Conservation (phyloP, 2,797 vertebrate genomes). For the Phalloptychus januarius region DNA sequence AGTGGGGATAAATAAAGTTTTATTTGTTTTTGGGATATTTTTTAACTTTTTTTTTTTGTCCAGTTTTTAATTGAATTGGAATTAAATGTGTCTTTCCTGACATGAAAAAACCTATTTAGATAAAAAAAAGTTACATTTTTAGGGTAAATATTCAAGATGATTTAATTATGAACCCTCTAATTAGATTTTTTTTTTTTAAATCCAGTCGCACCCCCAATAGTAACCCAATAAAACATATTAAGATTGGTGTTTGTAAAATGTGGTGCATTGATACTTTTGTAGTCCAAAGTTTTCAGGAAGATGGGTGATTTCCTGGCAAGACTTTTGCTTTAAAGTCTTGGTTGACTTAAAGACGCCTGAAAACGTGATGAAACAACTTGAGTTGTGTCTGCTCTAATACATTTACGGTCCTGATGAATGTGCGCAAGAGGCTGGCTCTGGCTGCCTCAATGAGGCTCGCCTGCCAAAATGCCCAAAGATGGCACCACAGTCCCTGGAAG, state of each 20-base stretch:
- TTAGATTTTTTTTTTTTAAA: background rate
- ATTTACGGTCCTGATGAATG: background rate
- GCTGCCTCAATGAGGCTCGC: background rate
- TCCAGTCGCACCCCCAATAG: background rate
- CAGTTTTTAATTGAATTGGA: background rate
- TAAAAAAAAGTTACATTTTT: background rate
- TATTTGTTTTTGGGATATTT: too few relatives aligned
- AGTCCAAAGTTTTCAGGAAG: background rate
- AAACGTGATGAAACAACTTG: conserved; percentile 19
- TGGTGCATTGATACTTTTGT: background rate
- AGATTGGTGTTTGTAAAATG: background rate
- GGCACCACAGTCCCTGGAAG: conserved; percentile 37
- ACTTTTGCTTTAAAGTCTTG: conserved; percentile 17
- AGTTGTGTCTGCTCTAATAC: background rate
- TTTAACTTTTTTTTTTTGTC: background rate
- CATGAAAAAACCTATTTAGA: background rate
- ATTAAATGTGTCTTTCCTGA: background rate
- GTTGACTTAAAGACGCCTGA: conserved; percentile 19
- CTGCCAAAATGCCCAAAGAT: conserved; percentile 43
- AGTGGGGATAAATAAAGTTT: too few relatives aligned
- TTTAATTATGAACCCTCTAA: background rate
- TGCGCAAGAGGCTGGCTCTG: background rate
- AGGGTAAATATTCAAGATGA: background rate
- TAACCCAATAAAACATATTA: background rate
- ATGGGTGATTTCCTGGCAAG: conserved; percentile 10